A percentile compares a stretch with the other conserved stretches of the same genome.
Conservation (phyloP, 2,888 invertebrate species). For the Poecilobothrus nobilitatus region DNA sequence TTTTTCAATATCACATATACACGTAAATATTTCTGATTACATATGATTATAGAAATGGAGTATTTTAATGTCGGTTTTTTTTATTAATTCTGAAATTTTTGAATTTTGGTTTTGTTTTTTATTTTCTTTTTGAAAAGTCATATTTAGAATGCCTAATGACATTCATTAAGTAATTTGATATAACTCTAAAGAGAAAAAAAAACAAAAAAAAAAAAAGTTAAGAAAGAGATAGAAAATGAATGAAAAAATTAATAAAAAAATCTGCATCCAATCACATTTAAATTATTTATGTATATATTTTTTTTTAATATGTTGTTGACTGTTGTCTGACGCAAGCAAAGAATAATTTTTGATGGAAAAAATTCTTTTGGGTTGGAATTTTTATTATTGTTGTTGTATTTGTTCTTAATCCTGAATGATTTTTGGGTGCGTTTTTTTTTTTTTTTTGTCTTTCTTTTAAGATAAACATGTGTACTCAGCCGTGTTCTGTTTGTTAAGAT, state of each 20-base stretch:
- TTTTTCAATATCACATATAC: too few species aligned
- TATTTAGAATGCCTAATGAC: conserved; percentile 24
- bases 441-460: neutral
- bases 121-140: neutral
- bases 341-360: neutral
- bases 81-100: neutral
- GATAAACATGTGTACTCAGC: neutral
- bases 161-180: conserved; percentile 30
- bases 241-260: neutral
- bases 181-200: conserved; percentile 7
- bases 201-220: neutral
- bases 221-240: neutral
- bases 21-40: neutral
- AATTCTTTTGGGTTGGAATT: neutral
- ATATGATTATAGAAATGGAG: neutral
- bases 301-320: neutral
- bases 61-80: neutral
- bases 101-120: too few species aligned
- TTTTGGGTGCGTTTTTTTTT: neutral
- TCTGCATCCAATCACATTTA: neutral
- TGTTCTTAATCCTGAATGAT: neutral
- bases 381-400: neutral
- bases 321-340: neutral
- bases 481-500: neutral
- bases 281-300: neutral